Conservation (phyloP, 2,888 invertebrate genomes). For the Acrobasis consociella region DNA sequence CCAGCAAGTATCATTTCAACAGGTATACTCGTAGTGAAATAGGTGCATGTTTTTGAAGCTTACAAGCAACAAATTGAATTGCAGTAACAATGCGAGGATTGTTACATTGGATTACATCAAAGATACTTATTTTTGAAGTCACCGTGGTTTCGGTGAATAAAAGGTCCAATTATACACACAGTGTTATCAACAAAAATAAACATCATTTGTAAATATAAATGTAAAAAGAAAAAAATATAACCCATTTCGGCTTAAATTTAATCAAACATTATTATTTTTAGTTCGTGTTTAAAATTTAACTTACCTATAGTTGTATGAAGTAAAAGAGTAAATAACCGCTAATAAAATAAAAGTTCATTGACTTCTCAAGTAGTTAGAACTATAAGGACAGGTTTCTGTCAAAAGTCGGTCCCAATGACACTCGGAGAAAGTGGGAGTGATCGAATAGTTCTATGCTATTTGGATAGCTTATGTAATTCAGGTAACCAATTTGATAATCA, state of each 20-base stretch:
- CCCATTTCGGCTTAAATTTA: no score
- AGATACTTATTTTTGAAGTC: background rate
- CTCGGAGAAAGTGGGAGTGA: conserved; percentile 21
- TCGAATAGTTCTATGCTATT: background rate
- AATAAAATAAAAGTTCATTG: conserved; percentile 5
- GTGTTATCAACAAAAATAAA: no score
- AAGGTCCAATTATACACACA: background rate
- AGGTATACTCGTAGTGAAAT: background rate
- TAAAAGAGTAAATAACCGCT: background rate
- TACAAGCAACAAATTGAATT: background rate
- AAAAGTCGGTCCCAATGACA: conserved; percentile 21
- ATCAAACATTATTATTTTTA: no score
- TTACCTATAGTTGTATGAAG: background rate
- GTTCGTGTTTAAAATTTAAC: no score
- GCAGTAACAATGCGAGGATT: background rate
- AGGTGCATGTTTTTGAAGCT: background rate
- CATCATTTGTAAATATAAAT: no score
- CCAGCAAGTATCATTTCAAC: no score
- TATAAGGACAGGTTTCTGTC: conserved; percentile 17
- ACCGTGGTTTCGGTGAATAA: background rate
- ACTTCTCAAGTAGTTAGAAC: background rate
- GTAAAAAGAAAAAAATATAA: no score
- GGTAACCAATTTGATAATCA: background rate
- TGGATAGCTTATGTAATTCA: conserved; percentile 10
- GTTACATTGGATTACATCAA: background rate